Conservation (phyloP, 2,888 invertebrate genomes). For the Teleiodes luculella region DNA sequence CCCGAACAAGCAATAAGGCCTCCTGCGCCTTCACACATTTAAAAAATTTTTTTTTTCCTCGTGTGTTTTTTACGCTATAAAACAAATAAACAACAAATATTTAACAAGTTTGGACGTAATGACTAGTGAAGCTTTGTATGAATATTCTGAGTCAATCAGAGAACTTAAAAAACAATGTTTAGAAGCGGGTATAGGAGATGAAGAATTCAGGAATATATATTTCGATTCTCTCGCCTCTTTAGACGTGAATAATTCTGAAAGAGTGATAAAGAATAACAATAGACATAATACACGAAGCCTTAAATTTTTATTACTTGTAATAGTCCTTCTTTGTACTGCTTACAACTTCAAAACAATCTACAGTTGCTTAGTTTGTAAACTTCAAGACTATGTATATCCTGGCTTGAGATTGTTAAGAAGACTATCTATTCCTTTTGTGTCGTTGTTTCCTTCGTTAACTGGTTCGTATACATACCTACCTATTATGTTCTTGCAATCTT, state of each 20-base stretch:
- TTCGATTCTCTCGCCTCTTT: constrained; percentile 56
- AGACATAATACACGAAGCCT: constrained; percentile 23
- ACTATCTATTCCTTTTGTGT: constrained; percentile 86
- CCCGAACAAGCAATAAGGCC: no score
- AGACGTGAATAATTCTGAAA: background rate
- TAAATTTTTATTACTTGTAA: constrained; percentile 35
- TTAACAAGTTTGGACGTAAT: no score
- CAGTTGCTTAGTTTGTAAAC: constrained; percentile 82
- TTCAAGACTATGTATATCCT: constrained; percentile 90
- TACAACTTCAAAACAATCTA: constrained; percentile 81
- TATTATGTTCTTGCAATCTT: no score
- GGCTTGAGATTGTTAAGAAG: constrained; percentile 85
- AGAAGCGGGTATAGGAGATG: constrained; percentile 78
- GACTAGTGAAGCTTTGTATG: constrained; percentile 39
- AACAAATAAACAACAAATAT: no score
- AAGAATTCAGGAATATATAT: constrained; percentile 80
- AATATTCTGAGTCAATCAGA: constrained; percentile 77
- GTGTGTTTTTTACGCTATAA: no score
- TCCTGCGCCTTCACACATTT: no score
- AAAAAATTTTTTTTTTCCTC: no score
- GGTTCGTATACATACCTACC: no score
- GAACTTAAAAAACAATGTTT: constrained; percentile 78
- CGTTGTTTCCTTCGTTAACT: constrained; percentile 84
- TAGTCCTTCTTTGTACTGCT: constrained; percentile 43
- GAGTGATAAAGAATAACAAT: background rate